phyloP scores from a whole-genome alignment of 2,888 invertebrate species.

The Rhaphigaster nebulosa region DNA sequence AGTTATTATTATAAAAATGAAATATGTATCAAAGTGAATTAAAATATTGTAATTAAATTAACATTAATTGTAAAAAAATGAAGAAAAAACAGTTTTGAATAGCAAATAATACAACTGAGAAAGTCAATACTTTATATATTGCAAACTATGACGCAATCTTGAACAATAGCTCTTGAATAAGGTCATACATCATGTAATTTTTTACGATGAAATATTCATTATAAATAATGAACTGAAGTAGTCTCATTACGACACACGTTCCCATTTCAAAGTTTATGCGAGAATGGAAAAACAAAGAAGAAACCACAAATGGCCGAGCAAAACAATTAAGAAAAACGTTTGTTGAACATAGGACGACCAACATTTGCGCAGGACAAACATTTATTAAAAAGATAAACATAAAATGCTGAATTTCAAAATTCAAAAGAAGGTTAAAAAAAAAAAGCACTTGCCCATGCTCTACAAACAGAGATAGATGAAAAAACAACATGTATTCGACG shows the following conservation, averaged over 20 bases:
- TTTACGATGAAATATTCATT: not conserved
- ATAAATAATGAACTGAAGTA: not conserved
- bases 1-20: too few relatives aligned
- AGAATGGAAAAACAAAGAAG: not conserved
- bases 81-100: not conserved
- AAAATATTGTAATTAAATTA: too few relatives aligned
- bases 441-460: not conserved
- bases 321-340: not conserved
- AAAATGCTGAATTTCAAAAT: not conserved
- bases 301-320: not conserved
- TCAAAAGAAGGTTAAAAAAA: not conserved
- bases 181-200: not conserved
- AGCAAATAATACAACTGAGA: not conserved
- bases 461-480: not conserved
- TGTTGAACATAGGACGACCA: not conserved
- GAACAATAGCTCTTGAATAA: not conserved
- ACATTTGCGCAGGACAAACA: not conserved
- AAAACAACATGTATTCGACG: not conserved
- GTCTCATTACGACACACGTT: not conserved
- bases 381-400: not conserved
- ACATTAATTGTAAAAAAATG: too few relatives aligned
- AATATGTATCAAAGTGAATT: too few relatives aligned
- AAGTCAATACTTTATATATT: not conserved
- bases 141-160: not conserved
- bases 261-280: not conserved